Conservation (phyloP, 2,113 vertebrate species). For the Ptilonorhynchus violaceus region DNA sequence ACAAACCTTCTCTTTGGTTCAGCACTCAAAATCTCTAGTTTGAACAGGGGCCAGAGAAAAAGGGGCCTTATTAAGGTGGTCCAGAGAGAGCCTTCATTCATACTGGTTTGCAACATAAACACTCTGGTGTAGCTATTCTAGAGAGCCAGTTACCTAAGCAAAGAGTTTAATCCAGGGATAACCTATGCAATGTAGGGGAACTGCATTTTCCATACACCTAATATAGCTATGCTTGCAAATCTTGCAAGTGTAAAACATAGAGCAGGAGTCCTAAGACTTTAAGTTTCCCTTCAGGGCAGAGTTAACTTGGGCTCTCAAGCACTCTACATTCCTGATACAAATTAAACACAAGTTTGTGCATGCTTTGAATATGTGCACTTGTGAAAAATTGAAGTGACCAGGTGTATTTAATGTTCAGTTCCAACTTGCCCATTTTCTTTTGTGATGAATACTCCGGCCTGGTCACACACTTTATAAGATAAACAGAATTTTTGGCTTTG, state of each 20-base stretch:
- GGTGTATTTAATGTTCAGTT: not conserved
- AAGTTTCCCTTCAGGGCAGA: not conserved
- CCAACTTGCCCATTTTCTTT: not conserved
- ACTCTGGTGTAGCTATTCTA: not conserved
- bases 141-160: not conserved
- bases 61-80: not conserved
- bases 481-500: not conserved
- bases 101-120: not conserved
- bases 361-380: not conserved
- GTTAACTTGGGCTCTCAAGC: not conserved
- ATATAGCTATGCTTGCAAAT: not conserved
- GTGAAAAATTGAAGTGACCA: not conserved
- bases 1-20: not conserved
- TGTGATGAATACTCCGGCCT: not conserved
- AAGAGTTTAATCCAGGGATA: not conserved
- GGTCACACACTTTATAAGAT: not conserved
- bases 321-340: not conserved
- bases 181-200: not conserved
- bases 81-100: not conserved
- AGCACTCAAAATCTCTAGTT: not conserved
- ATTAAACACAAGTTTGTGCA: not conserved
- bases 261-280: not conserved
- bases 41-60: not conserved
- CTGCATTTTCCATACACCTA: not conserved
- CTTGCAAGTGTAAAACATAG: not conserved